Evolutionary conservation across 2,888 invertebrate species (phyloP).

Genomic region (Pammene fasciana): DNA sequence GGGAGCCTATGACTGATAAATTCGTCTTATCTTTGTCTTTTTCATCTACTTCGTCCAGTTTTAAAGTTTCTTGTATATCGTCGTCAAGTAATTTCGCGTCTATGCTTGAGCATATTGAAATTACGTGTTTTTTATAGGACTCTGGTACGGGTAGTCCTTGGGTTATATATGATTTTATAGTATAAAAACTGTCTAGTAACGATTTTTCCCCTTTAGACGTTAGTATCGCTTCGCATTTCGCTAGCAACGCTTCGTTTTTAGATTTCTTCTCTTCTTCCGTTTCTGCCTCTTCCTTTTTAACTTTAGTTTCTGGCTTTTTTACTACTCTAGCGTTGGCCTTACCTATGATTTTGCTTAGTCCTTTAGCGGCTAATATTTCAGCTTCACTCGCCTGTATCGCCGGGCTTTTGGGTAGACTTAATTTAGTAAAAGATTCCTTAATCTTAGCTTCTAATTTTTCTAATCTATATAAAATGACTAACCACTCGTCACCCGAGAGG

Average conservation of each 20-base stretch:
- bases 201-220: conserved; percentile 71
- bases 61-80: conserved; percentile 61
- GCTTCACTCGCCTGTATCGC: conserved; percentile 67
- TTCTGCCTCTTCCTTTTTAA: conserved; percentile 50
- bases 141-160: conserved; percentile 73
- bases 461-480: conserved; percentile 69
- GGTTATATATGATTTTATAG: conserved; percentile 72
- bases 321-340: conserved; percentile 60
- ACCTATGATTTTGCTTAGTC: conserved; percentile 74
- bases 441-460: conserved; percentile 68
- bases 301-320: conserved; percentile 52
- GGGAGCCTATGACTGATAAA: conserved; percentile 54
- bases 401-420: conserved; percentile 50
- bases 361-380: conserved; percentile 75
- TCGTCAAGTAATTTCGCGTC: conserved; percentile 71
- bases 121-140: conserved; percentile 71
- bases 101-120: conserved; percentile 71
- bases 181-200: conserved; percentile 71
- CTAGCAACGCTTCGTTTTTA: conserved; percentile 65
- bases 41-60: conserved; percentile 49
- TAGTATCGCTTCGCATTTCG: conserved; percentile 72
- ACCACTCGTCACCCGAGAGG: conserved; percentile 72
- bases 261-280: conserved; percentile 53
- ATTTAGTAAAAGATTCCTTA: conserved; percentile 63
- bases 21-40: conserved; percentile 48